Evolutionary conservation across 2,888 invertebrate genomes (phyloP), one percentile per base, ranked within the genome.

Genomic region (Apamea crenata): DNA sequence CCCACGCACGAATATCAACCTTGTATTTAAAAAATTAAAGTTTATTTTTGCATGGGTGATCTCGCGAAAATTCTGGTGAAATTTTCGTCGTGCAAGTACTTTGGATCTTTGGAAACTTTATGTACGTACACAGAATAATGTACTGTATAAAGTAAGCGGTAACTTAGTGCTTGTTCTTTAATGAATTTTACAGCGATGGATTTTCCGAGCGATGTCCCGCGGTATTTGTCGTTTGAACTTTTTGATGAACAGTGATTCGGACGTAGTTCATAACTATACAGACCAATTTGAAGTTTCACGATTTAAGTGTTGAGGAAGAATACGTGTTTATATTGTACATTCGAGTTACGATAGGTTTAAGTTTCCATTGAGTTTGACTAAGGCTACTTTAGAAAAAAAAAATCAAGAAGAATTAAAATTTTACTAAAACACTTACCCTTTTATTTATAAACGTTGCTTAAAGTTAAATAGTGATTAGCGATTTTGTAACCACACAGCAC

Each of bases 21-120:
- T 66, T 91, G 90, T 76, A 1, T 0, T 12, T 40, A 14, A 47
- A 18, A 0, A 5, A 7, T 4, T 90, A 91, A 80, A 89, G 91
- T 88, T 65, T 53, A 81, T 78, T 88, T 89, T 90, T n/a, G 25
- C 74, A n/a, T 87, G 82, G 67, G n/a, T 63, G 59, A 18, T 78
- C 65, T 72, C 44, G 63, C 66, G 87, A 91, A 93, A 93, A 92
- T 93, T 89, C 90, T 87, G 84, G 89, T 79, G 78, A 91, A 93
- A 93, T 93, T 93, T 94, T 93, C 93, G 92, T 92, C 89, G 91
- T 91, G 88, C 90, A 90, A 92, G 91, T 92, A 91, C 90, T 94
- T 92, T 90, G 92, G 92, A 93, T 94, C 93, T 93, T 90, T 89
- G 89, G 91, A 93, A 93, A 94, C 92, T 94, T 94, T 94, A 93